phyloP scores from a whole-genome alignment of 2,113 vertebrate genomes.

The Brienomyrus longianalis region DNA sequence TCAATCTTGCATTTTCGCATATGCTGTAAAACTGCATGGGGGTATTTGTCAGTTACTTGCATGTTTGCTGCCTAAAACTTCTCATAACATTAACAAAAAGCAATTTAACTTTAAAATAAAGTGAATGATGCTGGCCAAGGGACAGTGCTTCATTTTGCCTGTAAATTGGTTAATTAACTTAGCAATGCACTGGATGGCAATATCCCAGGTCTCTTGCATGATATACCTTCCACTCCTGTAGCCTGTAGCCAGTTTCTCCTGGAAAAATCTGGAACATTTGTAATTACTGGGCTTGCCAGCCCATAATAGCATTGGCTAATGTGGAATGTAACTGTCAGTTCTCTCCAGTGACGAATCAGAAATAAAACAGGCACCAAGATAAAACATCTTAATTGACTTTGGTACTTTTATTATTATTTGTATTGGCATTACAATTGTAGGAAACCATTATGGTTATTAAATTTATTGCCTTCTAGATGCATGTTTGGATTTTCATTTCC shows the following conservation, averaged over 20 bases:
- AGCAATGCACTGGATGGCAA: not conserved
- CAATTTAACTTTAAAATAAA: not conserved
- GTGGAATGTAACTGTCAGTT: not conserved
- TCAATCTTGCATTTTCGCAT: not conserved
- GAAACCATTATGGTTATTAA: not conserved
- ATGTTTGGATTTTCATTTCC: not conserved
- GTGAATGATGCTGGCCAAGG: not conserved
- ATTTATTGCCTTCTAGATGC: not conserved
- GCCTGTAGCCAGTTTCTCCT: not conserved
- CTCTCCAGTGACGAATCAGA: not conserved
- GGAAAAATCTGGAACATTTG: not conserved
- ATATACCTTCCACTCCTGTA: not conserved
- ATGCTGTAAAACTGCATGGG: not conserved
- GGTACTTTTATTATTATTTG: not conserved
- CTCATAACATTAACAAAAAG: not conserved
- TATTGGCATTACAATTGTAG: not conserved
- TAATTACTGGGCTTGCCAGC: not conserved
- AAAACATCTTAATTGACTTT: constrained; percentile 6
- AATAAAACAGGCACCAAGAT: not conserved
- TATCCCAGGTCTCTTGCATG: not conserved
- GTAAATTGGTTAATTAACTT: not conserved
- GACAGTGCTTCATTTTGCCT: not conserved
- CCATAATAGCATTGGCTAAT: not conserved
- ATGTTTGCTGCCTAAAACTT: not conserved
- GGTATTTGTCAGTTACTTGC: not conserved